Percentiles rank a stretch among this genome's conserved stretches.
These are phyloP conservation scores for Engraulis encrasicolus DNA, from an alignment of 2,113 vertebrate genomes.

Conservation along the genomic window DNA sequence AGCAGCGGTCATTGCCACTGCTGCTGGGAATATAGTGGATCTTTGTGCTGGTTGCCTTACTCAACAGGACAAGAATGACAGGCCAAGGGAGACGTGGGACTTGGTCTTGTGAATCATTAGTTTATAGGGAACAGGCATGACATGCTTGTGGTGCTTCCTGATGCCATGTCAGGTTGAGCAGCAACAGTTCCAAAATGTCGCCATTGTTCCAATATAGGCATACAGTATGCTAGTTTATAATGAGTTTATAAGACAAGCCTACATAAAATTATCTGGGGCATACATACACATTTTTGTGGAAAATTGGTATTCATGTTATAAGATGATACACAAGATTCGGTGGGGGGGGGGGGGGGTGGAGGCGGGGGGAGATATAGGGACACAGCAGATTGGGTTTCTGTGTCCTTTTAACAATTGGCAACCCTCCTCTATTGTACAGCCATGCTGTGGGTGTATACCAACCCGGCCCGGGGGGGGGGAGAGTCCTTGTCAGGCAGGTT, in stretches of 20 bases:
- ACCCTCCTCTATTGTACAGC: background rate
- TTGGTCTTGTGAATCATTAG: background rate
- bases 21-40: background rate
- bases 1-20: too few relatives aligned
- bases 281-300: too few relatives aligned
- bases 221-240: too few relatives aligned
- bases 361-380: background rate
- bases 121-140: background rate
- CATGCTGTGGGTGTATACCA: background rate
- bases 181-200: background rate
- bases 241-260: too few relatives aligned
- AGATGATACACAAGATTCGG: background rate
- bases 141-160: too few relatives aligned
- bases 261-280: too few relatives aligned
- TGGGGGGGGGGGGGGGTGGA: too few relatives aligned
- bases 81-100: background rate
- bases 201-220: background rate
- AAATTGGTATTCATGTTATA: too few relatives aligned
- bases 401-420: background rate
- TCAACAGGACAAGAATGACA: slow-evolving; percentile 3
- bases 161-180: background rate
- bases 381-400: background rate
- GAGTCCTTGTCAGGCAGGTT: slow-evolving; percentile 55
- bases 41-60: background rate
- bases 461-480: background rate